Conservation (phyloP, 2,888 invertebrate species). For the Rotaria macrura region DNA sequence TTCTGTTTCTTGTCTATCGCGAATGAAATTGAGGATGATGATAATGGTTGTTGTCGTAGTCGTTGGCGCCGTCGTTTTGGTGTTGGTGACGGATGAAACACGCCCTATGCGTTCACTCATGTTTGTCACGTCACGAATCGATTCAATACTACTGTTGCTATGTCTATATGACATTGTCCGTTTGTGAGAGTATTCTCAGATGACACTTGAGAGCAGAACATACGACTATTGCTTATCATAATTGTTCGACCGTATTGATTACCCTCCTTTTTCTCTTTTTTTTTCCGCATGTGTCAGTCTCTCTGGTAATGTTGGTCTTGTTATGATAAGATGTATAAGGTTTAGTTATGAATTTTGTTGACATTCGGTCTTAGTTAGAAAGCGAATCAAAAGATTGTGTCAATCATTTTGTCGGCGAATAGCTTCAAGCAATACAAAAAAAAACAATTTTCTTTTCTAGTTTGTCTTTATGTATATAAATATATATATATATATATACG, state of each 20-base stretch:
- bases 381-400: not conserved
- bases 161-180: conserved; percentile 8
- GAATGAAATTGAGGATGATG: not conserved
- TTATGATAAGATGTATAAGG: not conserved
- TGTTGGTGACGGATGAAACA: not conserved
- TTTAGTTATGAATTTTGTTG: not conserved
- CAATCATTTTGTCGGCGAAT: not conserved
- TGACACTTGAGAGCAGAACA: not conserved
- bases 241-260: not conserved
- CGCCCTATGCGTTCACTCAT: not conserved
- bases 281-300: not conserved
- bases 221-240: conserved; percentile 2
- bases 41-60: not conserved
- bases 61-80: too few species aligned
- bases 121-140: not conserved
- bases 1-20: not conserved
- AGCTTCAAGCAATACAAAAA: not conserved
- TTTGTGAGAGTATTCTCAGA: conserved; percentile 15
- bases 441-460: not conserved
- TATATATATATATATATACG: too few species aligned
- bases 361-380: not conserved
- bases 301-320: not conserved
- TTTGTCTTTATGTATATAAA: too few species aligned
- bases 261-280: not conserved
- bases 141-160: not conserved